Conservation (phyloP, 2,113 vertebrate genomes). For the Orthochromis malagaraziensis region DNA sequence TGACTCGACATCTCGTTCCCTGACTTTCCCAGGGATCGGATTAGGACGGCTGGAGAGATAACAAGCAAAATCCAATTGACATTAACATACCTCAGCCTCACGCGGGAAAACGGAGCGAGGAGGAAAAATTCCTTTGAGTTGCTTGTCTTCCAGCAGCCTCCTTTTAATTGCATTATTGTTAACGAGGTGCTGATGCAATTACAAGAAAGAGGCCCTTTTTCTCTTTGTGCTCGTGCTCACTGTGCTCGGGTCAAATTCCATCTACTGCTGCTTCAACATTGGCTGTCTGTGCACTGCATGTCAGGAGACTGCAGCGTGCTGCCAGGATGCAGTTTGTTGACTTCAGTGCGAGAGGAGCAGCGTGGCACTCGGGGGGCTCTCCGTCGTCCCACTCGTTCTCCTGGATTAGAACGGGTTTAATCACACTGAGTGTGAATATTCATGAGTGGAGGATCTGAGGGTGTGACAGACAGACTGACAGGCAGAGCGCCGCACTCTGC, state of each 20-base stretch:
- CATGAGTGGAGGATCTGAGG: slow-evolving; percentile 7
- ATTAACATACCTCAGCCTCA: slow-evolving; percentile 29
- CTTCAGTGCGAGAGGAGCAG: not conserved
- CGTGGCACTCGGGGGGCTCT: not conserved
- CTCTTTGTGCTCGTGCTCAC: slow-evolving; percentile 7
- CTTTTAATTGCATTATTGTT: slow-evolving; percentile 55
- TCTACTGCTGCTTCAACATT: not conserved
- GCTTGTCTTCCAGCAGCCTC: not conserved
- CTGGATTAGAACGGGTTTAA: slow-evolving; percentile 40
- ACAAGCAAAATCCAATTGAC: slow-evolving; percentile 33
- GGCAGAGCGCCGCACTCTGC: not conserved
- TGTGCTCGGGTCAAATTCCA: not conserved
- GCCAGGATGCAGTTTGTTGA: not conserved
- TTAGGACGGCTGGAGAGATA: slow-evolving; percentile 22
- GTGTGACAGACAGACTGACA: slow-evolving; percentile 8
- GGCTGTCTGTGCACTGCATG: not conserved
- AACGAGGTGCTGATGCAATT: slow-evolving; percentile 60
- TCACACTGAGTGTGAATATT: slow-evolving; percentile 37
- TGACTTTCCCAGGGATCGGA: slow-evolving; percentile 46
- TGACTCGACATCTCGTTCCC: not conserved
- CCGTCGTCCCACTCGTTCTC: slow-evolving; percentile 46
- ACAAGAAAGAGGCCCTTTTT: slow-evolving; percentile 37
- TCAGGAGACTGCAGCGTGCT: not conserved
- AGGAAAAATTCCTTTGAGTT: not conserved
- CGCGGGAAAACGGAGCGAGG: not conserved